These are phyloP conservation scores for Masnerella sp. DNA, from an alignment of 2,888 invertebrate genomes.

Conservation along the genomic window DNA sequence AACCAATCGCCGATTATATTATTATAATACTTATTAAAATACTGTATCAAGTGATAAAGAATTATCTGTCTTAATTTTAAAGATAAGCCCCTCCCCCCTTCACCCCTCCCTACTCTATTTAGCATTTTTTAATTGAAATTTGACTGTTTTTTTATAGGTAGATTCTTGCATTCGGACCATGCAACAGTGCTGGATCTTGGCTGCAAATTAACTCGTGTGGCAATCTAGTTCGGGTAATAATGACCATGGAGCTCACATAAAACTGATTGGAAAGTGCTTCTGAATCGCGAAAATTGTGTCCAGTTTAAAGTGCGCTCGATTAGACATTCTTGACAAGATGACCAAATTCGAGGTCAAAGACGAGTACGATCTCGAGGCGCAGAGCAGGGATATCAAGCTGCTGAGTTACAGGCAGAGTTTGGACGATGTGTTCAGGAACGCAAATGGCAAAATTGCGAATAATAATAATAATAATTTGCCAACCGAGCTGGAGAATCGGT, in stretches of 20 bases:
- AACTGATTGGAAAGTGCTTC: background rate
- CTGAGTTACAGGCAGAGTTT: conserved; percentile 69
- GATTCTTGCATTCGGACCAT: too few species aligned
- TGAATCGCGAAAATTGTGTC: too few species aligned
- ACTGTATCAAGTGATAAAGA: too few species aligned
- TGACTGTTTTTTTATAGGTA: too few species aligned
- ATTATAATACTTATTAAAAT: too few species aligned
- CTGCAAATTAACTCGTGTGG: too few species aligned
- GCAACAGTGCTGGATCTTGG: too few species aligned
- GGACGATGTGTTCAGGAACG: conserved; percentile 64
- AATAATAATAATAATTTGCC: conserved; percentile 54
- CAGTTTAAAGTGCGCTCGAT: conserved; percentile 3
- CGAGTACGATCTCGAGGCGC: conserved; percentile 67
- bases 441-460: conserved; percentile 60
- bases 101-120: too few species aligned
- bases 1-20: too few species aligned
- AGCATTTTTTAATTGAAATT: too few species aligned
- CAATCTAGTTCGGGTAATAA: conserved; percentile 22
- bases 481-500: conserved; percentile 64
- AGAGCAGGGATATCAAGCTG: conserved; percentile 70
- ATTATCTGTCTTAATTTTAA: too few species aligned
- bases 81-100: too few species aligned
- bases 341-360: conserved; percentile 70
- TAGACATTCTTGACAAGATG: conserved; percentile 26
- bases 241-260: conserved; percentile 65